Percentiles rank a stretch among this genome's conserved stretches.
Conservation (phyloP, 2,888 invertebrate species). For the Drosophila quasianomalipes region DNA sequence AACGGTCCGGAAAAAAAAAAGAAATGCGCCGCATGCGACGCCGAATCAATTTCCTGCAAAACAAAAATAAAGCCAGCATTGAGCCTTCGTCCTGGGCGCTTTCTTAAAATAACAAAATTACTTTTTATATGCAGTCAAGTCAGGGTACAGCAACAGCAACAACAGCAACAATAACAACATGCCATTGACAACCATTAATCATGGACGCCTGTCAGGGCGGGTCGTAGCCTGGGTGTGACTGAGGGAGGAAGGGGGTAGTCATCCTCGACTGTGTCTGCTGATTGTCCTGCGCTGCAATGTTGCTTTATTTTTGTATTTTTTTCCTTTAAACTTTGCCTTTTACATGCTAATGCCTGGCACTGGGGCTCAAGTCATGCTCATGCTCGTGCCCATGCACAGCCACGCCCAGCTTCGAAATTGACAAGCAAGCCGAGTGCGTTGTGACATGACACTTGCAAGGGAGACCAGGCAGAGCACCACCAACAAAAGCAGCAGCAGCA, state of each 20-base stretch:
- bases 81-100: slow-evolving; percentile 58
- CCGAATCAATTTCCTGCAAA: slow-evolving; percentile 80
- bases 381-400: slow-evolving; percentile 58
- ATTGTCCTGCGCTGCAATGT: slow-evolving; percentile 75
- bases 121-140: slow-evolving; percentile 73
- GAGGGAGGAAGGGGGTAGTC: slow-evolving; percentile 4
- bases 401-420: slow-evolving; percentile 81
- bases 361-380: slow-evolving; percentile 66
- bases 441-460: slow-evolving; percentile 79
- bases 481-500: slow-evolving; percentile 15
- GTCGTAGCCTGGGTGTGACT: slow-evolving; percentile 48
- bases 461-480: slow-evolving; percentile 33
- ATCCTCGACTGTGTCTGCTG: slow-evolving; percentile 47
- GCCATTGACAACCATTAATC: slow-evolving; percentile 86
- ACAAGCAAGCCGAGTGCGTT: slow-evolving; percentile 76
- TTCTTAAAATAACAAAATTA: slow-evolving; percentile 82
- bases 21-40: slow-evolving; percentile 63
- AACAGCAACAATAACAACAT: slow-evolving; percentile 56
- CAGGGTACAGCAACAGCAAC: slow-evolving; percentile 35
- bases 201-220: slow-evolving; percentile 85
- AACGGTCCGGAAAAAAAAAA: slow-evolving; percentile 67
- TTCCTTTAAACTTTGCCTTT: slow-evolving; percentile 68
- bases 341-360: slow-evolving; percentile 73
- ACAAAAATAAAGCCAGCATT: slow-evolving; percentile 28
- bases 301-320: slow-evolving; percentile 25